phyloP scores from a whole-genome alignment of 2,888 invertebrate genomes.

The Cheilosia impressa region DNA sequence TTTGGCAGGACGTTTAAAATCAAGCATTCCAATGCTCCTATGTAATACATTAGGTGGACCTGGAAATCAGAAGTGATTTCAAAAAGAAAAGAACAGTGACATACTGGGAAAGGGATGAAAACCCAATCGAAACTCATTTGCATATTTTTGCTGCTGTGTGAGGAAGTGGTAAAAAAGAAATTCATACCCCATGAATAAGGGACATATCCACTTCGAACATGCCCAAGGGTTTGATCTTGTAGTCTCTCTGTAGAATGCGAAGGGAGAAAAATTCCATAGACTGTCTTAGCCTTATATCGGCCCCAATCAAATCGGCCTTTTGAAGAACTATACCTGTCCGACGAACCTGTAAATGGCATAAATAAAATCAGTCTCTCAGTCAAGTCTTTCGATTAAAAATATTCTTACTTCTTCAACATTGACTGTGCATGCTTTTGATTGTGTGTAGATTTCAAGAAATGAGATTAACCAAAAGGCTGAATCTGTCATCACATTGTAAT shows the following conservation, averaged over 20 bases:
- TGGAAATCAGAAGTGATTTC: too few relatives aligned
- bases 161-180: too few relatives aligned
- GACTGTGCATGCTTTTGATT: slow-evolving; percentile 77
- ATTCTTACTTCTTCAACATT: slow-evolving; percentile 75
- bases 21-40: too few relatives aligned
- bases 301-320: slow-evolving; percentile 76
- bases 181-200: slow-evolving; percentile 76
- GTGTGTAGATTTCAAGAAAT: slow-evolving; percentile 78
- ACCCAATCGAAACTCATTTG: too few relatives aligned
- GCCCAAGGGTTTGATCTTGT: slow-evolving; percentile 80
- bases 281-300: slow-evolving; percentile 79
- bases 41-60: too few relatives aligned
- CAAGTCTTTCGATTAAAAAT: too few relatives aligned
- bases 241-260: slow-evolving; percentile 77
- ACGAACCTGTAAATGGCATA: slow-evolving; percentile 70
- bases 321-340: slow-evolving; percentile 79
- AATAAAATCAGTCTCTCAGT: neutral
- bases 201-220: slow-evolving; percentile 79
- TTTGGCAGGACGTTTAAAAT: too few relatives aligned
- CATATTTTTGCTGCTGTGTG: too few relatives aligned
- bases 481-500: slow-evolving; percentile 79
- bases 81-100: too few relatives aligned
- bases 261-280: slow-evolving; percentile 80
- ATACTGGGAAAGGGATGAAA: too few relatives aligned
- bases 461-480: slow-evolving; percentile 80